Percentiles rank a stretch among this genome's conserved stretches.
Evolutionary conservation across 2,113 vertebrate species (phyloP).

Genomic region (Dasyornis broadbenti): DNA sequence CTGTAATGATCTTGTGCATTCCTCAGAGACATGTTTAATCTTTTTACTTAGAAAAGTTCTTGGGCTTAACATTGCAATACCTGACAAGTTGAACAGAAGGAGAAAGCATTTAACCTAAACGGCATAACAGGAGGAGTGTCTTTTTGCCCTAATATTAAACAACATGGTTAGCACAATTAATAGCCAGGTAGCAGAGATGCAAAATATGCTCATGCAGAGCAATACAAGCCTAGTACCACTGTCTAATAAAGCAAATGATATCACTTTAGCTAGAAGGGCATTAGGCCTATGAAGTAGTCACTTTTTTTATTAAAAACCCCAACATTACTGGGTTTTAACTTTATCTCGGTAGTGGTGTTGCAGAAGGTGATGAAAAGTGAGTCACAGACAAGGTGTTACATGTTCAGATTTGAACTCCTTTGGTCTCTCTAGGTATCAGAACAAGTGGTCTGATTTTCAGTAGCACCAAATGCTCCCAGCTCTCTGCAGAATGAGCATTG

Average conservation of each 20-base stretch:
- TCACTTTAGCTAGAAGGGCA: neutral
- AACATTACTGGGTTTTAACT: neutral
- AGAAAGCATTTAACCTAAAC: neutral
- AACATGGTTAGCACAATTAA: neutral
- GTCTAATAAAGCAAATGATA: neutral
- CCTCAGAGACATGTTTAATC: slow-evolving; percentile 49
- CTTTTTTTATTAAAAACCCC: neutral
- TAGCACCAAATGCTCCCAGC: neutral
- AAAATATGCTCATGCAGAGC: neutral
- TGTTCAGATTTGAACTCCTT: neutral
- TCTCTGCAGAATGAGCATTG: accelerated
- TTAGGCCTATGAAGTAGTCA: neutral
- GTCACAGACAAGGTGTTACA: neutral
- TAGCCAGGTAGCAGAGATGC: neutral
- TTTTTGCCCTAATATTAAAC: slow-evolving; percentile 29
- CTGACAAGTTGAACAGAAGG: slow-evolving; percentile 15
- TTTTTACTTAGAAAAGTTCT: slow-evolving; percentile 45
- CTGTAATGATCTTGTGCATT: slow-evolving; percentile 43
- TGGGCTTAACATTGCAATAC: slow-evolving; percentile 30
- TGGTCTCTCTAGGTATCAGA: neutral
- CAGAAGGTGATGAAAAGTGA: neutral
- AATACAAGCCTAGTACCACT: neutral
- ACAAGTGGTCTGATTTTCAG: neutral
- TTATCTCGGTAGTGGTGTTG: neutral
- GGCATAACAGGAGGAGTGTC: neutral